A percentile compares a stretch with the other conserved stretches of the same genome.
These are phyloP conservation scores for Myoxocephalus aenaeus DNA, from an alignment of 2,797 vertebrate species.

Conservation along the genomic window DNA sequence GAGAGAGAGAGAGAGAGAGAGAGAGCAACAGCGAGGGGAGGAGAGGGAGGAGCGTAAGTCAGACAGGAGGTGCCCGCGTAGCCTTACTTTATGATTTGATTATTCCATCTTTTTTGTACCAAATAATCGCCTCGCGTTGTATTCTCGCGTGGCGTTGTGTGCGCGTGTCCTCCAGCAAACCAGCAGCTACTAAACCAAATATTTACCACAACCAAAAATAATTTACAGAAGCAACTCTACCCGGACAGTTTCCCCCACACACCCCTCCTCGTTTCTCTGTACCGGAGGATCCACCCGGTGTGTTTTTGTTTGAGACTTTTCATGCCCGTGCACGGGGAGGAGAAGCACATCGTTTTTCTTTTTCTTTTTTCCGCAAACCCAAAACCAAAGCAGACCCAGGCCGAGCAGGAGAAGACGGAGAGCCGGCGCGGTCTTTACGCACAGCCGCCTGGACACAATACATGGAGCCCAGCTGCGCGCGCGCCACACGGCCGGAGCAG, in stretches of 20 bases:
- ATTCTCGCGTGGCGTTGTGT: constrained; percentile 56
- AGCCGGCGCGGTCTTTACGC: constrained; percentile 63
- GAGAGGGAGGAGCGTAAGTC: constrained; percentile 77
- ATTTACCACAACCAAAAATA: constrained; percentile 66
- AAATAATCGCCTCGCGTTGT: constrained; percentile 60
- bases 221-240: constrained; percentile 62
- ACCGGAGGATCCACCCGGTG: constrained; percentile 38
- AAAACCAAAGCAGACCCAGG: constrained; percentile 72
- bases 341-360: constrained; percentile 13
- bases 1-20: constrained; percentile 62
- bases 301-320: constrained; percentile 60
- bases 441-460: constrained; percentile 65
- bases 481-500: constrained; percentile 19
- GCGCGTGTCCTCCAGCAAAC: constrained; percentile 52
- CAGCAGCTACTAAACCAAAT: constrained; percentile 80
- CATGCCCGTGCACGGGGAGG: constrained; percentile 48
- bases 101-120: constrained; percentile 63
- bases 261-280: background rate
- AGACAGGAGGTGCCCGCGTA: constrained; percentile 72
- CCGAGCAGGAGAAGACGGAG: background rate
- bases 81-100: constrained; percentile 75
- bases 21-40: constrained; percentile 53
- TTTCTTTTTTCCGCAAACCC: constrained; percentile 32
- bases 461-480: constrained; percentile 54
- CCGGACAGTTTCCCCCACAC: constrained; percentile 45